These are phyloP conservation scores for Volucella bombylans DNA, from an alignment of 2,888 invertebrate species.

Conservation along the genomic window DNA sequence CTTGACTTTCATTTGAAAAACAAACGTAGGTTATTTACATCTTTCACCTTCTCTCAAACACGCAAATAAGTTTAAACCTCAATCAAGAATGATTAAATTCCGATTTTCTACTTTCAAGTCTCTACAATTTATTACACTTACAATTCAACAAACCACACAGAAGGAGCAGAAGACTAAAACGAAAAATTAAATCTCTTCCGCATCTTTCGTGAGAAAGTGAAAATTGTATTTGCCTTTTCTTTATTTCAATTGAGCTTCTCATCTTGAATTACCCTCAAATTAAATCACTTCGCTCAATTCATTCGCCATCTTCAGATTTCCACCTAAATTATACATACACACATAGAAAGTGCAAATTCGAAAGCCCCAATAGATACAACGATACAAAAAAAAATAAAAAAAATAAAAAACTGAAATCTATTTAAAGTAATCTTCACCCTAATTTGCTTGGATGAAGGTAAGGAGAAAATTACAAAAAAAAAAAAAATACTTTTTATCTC, in stretches of 20 bases:
- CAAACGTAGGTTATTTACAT: no score
- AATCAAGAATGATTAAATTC: no score
- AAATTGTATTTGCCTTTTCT: constrained; percentile 15
- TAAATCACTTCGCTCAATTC: constrained; percentile 50
- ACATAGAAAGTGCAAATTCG: constrained; percentile 41
- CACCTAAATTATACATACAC: constrained; percentile 12
- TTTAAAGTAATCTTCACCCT: constrained; percentile 39
- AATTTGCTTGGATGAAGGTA: constrained; percentile 11
- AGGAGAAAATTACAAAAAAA: neutral
- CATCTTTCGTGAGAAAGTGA: constrained; percentile 50
- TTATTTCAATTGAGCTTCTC: constrained; percentile 21
- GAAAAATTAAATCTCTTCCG: constrained; percentile 2
- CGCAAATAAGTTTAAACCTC: no score
- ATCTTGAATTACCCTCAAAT: constrained; percentile 53
- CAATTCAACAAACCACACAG: constrained; percentile 1
- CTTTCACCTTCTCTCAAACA: no score
- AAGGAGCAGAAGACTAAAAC: neutral
- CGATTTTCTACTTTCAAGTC: no score
- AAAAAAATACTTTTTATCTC: constrained; percentile 13
- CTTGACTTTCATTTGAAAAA: no score
- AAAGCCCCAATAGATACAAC: constrained; percentile 10
- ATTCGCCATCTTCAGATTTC: constrained; percentile 40
- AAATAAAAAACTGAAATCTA: neutral
- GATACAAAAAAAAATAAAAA: neutral
- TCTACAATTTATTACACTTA: no score